phyloP scores from a whole-genome alignment of 1,140 invertebrate genomes.

The Drosophila littoralis region DNA sequence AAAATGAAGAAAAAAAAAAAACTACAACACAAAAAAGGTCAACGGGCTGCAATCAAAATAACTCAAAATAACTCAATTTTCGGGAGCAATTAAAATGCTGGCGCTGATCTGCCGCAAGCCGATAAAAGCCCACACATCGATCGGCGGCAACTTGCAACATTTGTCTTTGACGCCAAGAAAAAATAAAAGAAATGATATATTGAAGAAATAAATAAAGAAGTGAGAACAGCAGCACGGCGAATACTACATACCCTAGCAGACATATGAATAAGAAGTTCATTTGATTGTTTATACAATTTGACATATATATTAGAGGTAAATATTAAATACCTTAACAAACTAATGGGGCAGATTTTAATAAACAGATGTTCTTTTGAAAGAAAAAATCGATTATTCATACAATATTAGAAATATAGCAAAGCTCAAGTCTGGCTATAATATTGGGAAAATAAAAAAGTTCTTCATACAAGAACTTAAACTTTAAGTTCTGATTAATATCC shows the following conservation, averaged over 20 bases:
- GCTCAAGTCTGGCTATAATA: too few relatives aligned
- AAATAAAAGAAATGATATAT: not conserved
- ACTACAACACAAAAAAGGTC: constrained; percentile 63
- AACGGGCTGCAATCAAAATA: constrained; percentile 80
- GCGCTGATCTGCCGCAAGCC: constrained; percentile 38
- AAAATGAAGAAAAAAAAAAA: constrained; percentile 10
- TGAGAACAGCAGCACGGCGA: not conserved
- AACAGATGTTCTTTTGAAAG: too few relatives aligned
- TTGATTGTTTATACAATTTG: too few relatives aligned
- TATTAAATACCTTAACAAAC: too few relatives aligned
- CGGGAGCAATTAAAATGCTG: constrained; percentile 79
- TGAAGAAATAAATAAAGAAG: not conserved
- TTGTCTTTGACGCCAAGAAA: constrained; percentile 36
- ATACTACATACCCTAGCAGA: not conserved
- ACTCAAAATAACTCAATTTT: constrained; percentile 79
- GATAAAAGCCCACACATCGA: constrained; percentile 65
- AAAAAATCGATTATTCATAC: too few relatives aligned
- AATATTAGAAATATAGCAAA: too few relatives aligned
- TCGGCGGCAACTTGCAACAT: constrained; percentile 67
- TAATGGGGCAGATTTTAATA: too few relatives aligned
- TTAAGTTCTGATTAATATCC: too few relatives aligned
- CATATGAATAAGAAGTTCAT: not conserved
- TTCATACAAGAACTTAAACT: too few relatives aligned
- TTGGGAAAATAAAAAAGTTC: too few relatives aligned
- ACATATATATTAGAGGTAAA: too few relatives aligned